Conservation (phyloP, 2,888 invertebrate species). For the Gerris lacustris region DNA sequence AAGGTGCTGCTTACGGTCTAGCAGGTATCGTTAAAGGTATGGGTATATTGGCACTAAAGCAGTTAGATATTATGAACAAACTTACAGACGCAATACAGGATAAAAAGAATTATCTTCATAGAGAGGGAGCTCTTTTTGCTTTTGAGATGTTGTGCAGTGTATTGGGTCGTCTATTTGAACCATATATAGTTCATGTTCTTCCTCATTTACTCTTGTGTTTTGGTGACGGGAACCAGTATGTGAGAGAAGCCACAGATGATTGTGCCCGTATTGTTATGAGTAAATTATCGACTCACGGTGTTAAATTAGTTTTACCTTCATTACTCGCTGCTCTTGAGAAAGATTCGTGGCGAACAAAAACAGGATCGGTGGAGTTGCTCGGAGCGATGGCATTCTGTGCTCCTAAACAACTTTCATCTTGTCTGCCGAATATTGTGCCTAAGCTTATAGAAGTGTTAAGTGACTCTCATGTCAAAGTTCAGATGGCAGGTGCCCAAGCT, state of each 20-base stretch:
- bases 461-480: slow-evolving; percentile 94
- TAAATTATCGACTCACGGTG: slow-evolving; percentile 90
- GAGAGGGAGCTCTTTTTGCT: slow-evolving; percentile 92
- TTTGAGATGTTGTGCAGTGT: slow-evolving; percentile 93
- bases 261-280: slow-evolving; percentile 92
- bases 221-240: slow-evolving; percentile 92
- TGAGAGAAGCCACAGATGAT: slow-evolving; percentile 91
- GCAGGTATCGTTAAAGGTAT: slow-evolving; percentile 94
- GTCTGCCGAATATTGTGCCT: slow-evolving; percentile 95
- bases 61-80: slow-evolving; percentile 88
- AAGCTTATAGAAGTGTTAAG: slow-evolving; percentile 91
- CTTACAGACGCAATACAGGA: slow-evolving; percentile 88
- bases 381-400: slow-evolving; percentile 99
- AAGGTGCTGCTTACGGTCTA: slow-evolving; percentile 94
- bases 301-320: slow-evolving; percentile 90
- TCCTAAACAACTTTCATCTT: slow-evolving; percentile 94
- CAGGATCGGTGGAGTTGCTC: slow-evolving; percentile 85
- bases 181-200: slow-evolving; percentile 93
- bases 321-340: slow-evolving; percentile 86
- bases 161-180: slow-evolving; percentile 93
- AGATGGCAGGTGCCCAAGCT: slow-evolving; percentile 92
- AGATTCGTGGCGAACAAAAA: slow-evolving; percentile 98
- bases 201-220: slow-evolving; percentile 90
- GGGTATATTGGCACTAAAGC: slow-evolving; percentile 88
- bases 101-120: slow-evolving; percentile 85